Conservation (phyloP, 2,888 invertebrate species). For the Trachelus stipa region DNA sequence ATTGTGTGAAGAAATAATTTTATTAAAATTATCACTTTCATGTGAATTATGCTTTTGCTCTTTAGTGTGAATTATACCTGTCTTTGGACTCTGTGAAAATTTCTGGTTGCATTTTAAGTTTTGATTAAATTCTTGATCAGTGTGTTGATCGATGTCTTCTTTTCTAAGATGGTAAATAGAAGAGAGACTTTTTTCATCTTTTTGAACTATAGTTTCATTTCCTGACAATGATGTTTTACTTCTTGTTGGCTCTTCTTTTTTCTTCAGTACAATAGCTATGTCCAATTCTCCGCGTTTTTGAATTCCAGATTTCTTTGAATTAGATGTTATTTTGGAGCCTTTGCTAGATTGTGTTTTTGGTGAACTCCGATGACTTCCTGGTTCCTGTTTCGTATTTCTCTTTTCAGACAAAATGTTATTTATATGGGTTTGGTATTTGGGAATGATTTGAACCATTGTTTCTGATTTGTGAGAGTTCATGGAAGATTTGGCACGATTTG, state of each 20-base stretch:
- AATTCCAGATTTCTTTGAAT: background rate
- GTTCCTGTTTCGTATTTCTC: background rate
- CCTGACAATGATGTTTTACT: background rate
- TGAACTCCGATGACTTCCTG: slow-evolving; percentile 21
- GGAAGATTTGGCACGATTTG: background rate
- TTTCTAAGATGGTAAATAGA: background rate
- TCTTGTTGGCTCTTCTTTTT: background rate
- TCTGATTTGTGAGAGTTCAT: background rate
- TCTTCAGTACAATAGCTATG: background rate
- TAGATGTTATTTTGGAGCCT: background rate
- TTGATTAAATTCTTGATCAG: background rate
- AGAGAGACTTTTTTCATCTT: background rate
- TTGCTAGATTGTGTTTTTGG: slow-evolving; percentile 23
- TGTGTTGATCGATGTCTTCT: background rate
- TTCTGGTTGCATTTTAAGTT: background rate
- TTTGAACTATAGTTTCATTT: background rate
- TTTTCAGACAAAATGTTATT: background rate
- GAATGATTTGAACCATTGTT: background rate
- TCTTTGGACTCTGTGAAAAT: background rate
- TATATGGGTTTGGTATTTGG: background rate
- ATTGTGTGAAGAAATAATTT: background rate
- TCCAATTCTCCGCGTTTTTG: background rate
- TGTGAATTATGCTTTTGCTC: background rate
- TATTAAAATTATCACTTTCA: background rate
- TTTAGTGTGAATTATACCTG: background rate